Percentiles rank a stretch among this genome's conserved stretches.
Evolutionary conservation across 2,888 invertebrate genomes (phyloP).

Genomic region (Lasius fuliginosus): DNA sequence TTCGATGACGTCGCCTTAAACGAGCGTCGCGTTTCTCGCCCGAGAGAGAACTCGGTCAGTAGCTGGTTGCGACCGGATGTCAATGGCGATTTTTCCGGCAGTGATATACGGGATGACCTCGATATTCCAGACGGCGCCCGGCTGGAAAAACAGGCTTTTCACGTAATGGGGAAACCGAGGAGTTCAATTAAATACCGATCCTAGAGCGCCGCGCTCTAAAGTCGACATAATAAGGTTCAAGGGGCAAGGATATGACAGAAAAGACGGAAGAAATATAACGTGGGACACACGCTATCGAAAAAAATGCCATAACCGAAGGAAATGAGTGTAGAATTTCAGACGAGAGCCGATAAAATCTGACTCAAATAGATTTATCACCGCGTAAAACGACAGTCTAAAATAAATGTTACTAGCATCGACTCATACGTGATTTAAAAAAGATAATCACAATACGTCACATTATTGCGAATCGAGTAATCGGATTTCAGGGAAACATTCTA

Average conservation of each 20-base stretch:
- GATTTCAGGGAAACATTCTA: too few species aligned
- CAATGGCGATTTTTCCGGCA: conserved; percentile 58
- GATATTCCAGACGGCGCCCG: conserved; percentile 45
- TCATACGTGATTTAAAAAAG: background rate
- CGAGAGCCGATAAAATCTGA: background rate
- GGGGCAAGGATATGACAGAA: conserved; percentile 7
- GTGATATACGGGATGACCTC: conserved; percentile 48
- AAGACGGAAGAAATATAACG: background rate
- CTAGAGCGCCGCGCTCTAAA: conserved; percentile 6
- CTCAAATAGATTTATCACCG: background rate
- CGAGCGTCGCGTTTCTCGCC: conserved; percentile 6
- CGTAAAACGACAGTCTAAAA: background rate
- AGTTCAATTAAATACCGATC: conserved; percentile 45
- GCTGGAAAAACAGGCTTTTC: conserved; percentile 32
- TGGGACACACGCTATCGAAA: background rate
- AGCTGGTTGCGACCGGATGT: conserved; percentile 56
- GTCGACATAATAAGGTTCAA: conserved; percentile 35
- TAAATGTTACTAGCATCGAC: background rate
- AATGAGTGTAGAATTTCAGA: background rate
- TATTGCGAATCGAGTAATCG: background rate
- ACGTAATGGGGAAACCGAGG: conserved; percentile 12
- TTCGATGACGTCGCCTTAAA: background rate
- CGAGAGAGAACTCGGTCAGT: conserved; percentile 48
- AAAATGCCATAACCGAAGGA: conserved; percentile 10
- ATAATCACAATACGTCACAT: background rate